Conservation (phyloP, 2,888 invertebrate species). For the Resseliella maxima region DNA sequence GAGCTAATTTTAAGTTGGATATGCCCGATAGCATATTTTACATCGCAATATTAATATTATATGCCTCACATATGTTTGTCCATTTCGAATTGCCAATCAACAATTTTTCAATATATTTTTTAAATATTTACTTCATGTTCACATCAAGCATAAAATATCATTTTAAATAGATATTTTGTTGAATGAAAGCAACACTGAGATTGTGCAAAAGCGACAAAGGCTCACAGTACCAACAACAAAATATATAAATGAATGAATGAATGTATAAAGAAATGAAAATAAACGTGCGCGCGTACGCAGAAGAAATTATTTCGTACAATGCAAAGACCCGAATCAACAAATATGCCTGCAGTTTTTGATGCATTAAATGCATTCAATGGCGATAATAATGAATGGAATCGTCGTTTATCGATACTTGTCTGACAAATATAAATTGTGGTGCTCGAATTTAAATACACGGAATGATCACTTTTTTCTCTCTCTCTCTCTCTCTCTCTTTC, state of each 20-base stretch:
- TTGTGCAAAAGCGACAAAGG: slow-evolving; percentile 24
- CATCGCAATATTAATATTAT: neutral
- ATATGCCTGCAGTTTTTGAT: neutral
- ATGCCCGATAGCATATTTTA: slow-evolving; percentile 47
- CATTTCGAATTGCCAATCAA: neutral
- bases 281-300: neutral
- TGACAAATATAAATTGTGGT: neutral
- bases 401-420: slow-evolving; percentile 36
- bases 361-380: neutral
- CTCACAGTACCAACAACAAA: neutral
- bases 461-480: neutral
- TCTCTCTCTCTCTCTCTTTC: neutral
- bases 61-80: neutral
- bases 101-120: slow-evolving; percentile 45
- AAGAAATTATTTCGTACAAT: neutral
- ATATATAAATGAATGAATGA: neutral
- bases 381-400: slow-evolving; percentile 38
- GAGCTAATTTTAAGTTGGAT: slow-evolving; percentile 41
- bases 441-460: slow-evolving; percentile 20
- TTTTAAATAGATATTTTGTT: slow-evolving; percentile 22
- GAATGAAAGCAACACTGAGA: slow-evolving; percentile 18
- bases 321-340: neutral
- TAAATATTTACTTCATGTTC: slow-evolving; percentile 49
- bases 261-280: slow-evolving; percentile 11
- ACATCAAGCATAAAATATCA: slow-evolving; percentile 22